Percentiles rank a stretch among this genome's conserved stretches.
phyloP scores from a whole-genome alignment of 2,888 invertebrate genomes.

The Dascillus cervinus region DNA sequence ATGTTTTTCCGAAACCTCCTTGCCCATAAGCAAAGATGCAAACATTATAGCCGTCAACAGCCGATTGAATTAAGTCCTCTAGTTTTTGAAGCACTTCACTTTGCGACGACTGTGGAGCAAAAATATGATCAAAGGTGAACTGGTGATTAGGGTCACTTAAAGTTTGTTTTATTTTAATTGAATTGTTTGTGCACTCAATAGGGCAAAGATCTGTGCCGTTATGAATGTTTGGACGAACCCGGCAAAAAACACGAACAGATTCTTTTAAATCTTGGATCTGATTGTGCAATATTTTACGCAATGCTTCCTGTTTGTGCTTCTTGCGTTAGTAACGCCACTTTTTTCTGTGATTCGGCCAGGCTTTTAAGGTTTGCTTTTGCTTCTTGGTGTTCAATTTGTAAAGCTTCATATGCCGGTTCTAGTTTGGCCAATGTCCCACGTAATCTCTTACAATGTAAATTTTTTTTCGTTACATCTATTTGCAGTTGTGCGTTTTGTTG shows the following conservation, averaged over 20 bases:
- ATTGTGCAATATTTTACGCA: constrained; percentile 53
- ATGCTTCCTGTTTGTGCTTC: constrained; percentile 25
- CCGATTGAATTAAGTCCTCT: constrained; percentile 76
- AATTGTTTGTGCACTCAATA: constrained; percentile 54
- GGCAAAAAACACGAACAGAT: constrained; percentile 72
- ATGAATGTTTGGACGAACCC: constrained; percentile 62
- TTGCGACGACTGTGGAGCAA: constrained; percentile 64
- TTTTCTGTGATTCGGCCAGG: too few relatives aligned
- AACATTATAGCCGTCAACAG: constrained; percentile 82
- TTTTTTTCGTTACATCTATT: too few relatives aligned
- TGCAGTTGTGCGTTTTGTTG: too few relatives aligned
- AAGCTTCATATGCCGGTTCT: too few relatives aligned
- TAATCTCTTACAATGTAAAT: too few relatives aligned
- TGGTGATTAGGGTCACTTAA: constrained; percentile 47
- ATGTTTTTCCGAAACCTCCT: constrained; percentile 86
- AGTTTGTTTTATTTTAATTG: constrained; percentile 45
- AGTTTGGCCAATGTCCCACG: too few relatives aligned
- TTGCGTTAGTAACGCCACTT: too few relatives aligned
- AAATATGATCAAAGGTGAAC: constrained; percentile 80
- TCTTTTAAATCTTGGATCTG: constrained; percentile 70
- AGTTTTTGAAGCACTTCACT: constrained; percentile 77
- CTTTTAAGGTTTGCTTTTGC: too few relatives aligned
- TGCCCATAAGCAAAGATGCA: constrained; percentile 91
- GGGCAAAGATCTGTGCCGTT: constrained; percentile 50
- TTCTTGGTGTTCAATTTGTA: too few relatives aligned